Evolutionary conservation across 2,113 vertebrate genomes (phyloP).

Genomic region (Piaya cayana): DNA sequence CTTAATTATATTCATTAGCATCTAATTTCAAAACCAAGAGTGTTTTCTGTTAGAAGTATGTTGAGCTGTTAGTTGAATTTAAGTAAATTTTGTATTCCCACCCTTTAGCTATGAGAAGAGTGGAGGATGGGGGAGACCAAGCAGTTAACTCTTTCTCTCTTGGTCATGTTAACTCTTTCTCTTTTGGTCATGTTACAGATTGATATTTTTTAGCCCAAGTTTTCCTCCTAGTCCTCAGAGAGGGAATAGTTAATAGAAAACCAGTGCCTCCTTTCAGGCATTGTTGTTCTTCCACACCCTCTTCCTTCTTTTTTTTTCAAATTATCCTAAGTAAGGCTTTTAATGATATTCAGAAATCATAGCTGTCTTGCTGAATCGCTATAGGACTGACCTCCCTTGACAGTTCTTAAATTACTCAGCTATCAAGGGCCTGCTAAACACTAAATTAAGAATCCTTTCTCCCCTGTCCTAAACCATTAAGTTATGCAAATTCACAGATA

Average conservation of each 20-base stretch:
- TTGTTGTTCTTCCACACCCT: conserved; percentile 64
- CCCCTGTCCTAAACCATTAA: conserved; percentile 90
- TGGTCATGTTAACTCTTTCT: neutral
- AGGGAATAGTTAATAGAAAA: conserved; percentile 74
- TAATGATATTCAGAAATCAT: conserved; percentile 87
- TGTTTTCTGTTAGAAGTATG: conserved; percentile 73
- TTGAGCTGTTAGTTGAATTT: conserved; percentile 72
- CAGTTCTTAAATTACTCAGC: conserved; percentile 91
- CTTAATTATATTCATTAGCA: conserved; percentile 85
- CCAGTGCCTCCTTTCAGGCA: conserved; percentile 67
- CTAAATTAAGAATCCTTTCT: conserved; percentile 91
- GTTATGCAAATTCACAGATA: conserved; percentile 91
- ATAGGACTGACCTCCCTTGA: conserved; percentile 87
- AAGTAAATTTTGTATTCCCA: conserved; percentile 70
- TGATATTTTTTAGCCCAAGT: neutral
- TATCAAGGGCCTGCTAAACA: conserved; percentile 90
- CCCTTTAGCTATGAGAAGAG: conserved; percentile 51
- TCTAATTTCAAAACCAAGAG: conserved; percentile 76
- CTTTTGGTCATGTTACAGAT: neutral
- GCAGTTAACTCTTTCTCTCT: conserved; percentile 27
- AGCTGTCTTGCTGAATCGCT: conserved; percentile 82
- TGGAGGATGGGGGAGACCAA: neutral
- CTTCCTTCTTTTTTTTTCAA: conserved; percentile 5
- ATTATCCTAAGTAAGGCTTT: conserved; percentile 78
- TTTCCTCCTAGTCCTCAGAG: neutral